phyloP scores from a whole-genome alignment of 2,113 vertebrate species.

The Ictalurus punctatus region DNA sequence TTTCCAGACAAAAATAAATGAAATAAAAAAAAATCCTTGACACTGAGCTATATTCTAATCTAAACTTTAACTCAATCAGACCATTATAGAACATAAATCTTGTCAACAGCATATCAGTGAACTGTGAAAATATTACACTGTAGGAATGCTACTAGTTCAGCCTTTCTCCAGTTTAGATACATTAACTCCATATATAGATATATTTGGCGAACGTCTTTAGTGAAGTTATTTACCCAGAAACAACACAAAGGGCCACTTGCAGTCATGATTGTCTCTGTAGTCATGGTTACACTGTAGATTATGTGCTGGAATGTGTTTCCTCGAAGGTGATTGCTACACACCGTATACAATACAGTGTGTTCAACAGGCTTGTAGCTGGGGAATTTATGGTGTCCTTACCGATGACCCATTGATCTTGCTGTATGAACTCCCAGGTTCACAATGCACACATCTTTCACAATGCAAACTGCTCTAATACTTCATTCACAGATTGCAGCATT shows the following conservation, averaged over 20 bases:
- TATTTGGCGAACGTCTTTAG: background rate
- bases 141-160: background rate
- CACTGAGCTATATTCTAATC: background rate
- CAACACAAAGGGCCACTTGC: background rate
- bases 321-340: background rate
- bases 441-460: background rate
- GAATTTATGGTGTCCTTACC: background rate
- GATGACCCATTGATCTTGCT: background rate
- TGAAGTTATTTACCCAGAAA: constrained; percentile 10
- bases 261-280: constrained; percentile 7
- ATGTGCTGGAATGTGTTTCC: constrained; percentile 18
- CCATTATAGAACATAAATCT: constrained; percentile 17
- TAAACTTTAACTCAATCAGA: background rate
- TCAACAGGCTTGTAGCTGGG: background rate
- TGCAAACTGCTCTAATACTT: background rate
- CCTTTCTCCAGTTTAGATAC: background rate
- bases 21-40: background rate
- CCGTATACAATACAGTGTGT: background rate
- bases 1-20: background rate
- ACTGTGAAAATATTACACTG: background rate
- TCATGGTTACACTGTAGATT: background rate
- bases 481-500: background rate
- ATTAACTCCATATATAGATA: background rate
- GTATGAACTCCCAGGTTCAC: background rate
- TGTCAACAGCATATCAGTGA: constrained; percentile 20